These are phyloP conservation scores for Episyrphus balteatus DNA, from an alignment of 1,140 invertebrate species.

Conservation along the genomic window DNA sequence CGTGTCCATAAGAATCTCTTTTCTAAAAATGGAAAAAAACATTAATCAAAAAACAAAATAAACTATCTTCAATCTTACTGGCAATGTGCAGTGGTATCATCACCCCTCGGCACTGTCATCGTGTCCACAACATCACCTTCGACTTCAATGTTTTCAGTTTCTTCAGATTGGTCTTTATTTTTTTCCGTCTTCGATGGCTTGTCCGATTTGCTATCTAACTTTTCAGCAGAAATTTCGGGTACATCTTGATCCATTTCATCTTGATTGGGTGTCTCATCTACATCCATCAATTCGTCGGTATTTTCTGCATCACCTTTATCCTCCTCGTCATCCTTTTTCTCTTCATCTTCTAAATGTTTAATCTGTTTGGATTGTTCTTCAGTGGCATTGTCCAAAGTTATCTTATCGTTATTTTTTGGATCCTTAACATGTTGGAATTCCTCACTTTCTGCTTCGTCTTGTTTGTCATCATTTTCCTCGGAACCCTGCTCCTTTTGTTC, in stretches of 20 bases:
- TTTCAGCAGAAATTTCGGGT: conserved; percentile 41
- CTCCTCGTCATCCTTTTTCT: conserved; percentile 45
- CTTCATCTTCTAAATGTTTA: conserved; percentile 45
- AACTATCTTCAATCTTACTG: conserved; percentile 31
- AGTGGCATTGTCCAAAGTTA: conserved; percentile 57
- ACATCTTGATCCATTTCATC: conserved; percentile 39
- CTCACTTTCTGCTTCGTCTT: conserved; percentile 40
- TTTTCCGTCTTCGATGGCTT: conserved; percentile 42
- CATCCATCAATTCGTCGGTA: conserved; percentile 30
- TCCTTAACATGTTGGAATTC: conserved; percentile 80
- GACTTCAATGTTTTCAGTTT: conserved; percentile 46
- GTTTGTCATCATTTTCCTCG: conserved; percentile 35
- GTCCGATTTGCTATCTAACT: conserved; percentile 38
- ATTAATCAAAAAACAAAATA: background rate
- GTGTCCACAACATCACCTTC: conserved; percentile 68
- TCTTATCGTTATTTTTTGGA: conserved; percentile 51
- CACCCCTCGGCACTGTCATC: conserved; percentile 49
- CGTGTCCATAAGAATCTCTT: conserved; percentile 24
- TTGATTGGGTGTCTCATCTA: conserved; percentile 14
- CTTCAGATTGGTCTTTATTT: conserved; percentile 29
- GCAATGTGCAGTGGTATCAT: conserved; percentile 54
- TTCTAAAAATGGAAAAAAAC: conserved; percentile 11
- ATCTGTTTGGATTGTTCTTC: conserved; percentile 72
- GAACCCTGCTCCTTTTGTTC: conserved; percentile 40
- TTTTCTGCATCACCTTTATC: conserved; percentile 45